Base-by-base conservation (phyloP, 2,113 vertebrate species). In the Egretta garzetta region DNA sequence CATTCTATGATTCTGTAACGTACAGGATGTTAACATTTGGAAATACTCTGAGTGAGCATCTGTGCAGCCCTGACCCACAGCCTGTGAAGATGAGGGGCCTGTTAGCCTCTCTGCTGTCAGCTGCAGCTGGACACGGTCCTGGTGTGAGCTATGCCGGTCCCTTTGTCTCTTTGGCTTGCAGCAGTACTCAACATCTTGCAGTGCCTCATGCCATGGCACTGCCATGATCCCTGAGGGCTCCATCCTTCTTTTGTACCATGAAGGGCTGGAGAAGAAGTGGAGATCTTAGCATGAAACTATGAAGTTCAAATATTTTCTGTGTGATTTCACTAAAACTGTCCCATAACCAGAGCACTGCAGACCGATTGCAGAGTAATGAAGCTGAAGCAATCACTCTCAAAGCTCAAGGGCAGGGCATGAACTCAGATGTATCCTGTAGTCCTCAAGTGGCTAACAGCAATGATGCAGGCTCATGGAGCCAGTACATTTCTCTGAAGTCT, bases 341-440 rank as follows among this genome's bases (percentile, higher is more conserved):
- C 19, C n/a, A 30, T 59, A 50, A 63, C 6, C 14, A 32, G 55
- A 62, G 39, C 14, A 8, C 49, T 63, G 62, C 43, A 71, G 63
- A 52, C 37, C 1, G 3, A n/a, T 68, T 20, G 28, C 1, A 1
- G 68, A 75, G 37, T 70, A 37, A 74, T 0, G 0, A 62, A 90
- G 15, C 75, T 63, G 70, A 90, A 72, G 41, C n/a, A 66, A 55
- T 72, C 10, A 3, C 62, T n/a, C 47, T 50, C 27, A 73, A 41
- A 92, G 21, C 45, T 71, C 59, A 60, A 8, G n/a, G n/a, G 45
- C 35, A 80, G 52, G 41, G 14, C 70, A 43, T 26, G 75, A 67
- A 39, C 14, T 43, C 41, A 43, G 63, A 43, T 1, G 10, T 33
- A 18, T 7, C 23, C 27, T 12, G 5, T 23, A 60, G 41, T 26